A percentile compares a stretch with the other conserved stretches of the same genome.
phyloP scores from a whole-genome alignment of 2,888 invertebrate species.

The Ophion ellenae region DNA sequence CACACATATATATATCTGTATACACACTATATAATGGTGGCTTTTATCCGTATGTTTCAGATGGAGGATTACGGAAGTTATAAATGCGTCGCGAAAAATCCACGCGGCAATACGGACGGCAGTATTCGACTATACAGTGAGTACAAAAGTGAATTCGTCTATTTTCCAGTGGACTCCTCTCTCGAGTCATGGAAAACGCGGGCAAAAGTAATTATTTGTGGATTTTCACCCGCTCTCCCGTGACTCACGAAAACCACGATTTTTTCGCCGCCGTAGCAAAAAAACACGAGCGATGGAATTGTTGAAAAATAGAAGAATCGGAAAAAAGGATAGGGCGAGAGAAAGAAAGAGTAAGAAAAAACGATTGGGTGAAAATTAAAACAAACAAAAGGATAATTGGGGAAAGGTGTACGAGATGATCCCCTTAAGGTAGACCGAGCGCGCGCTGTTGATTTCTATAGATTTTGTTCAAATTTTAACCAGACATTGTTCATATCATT shows the following conservation, averaged over 20 bases:
- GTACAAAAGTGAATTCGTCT: conserved; percentile 81
- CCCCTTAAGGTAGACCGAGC: too few species aligned
- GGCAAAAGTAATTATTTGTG: too few species aligned
- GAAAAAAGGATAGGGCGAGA: conserved; percentile 51
- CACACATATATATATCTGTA: neutral
- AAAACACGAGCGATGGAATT: conserved; percentile 22
- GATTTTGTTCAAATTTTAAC: too few species aligned
- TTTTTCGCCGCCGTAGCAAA: conserved; percentile 17
- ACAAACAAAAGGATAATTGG: too few species aligned
- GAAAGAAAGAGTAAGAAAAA: conserved; percentile 73
- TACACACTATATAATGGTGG: neutral
- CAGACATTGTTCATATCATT: too few species aligned
- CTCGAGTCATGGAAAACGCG: neutral
- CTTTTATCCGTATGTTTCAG: conserved; percentile 79
- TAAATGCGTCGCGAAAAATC: conserved; percentile 95
- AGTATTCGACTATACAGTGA: conserved; percentile 95
- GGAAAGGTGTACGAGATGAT: too few species aligned
- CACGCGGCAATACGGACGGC: conserved; percentile 95
- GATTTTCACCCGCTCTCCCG: too few species aligned
- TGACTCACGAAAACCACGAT: conserved; percentile 7
- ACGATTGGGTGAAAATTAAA: conserved; percentile 59
- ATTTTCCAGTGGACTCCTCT: neutral
- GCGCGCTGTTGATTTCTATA: too few species aligned
- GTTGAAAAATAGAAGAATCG: conserved; percentile 18
- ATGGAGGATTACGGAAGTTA: conserved; percentile 94